These are phyloP conservation scores for Anthophora plumipes DNA, from an alignment of 2,888 invertebrate species.

Conservation along the genomic window DNA sequence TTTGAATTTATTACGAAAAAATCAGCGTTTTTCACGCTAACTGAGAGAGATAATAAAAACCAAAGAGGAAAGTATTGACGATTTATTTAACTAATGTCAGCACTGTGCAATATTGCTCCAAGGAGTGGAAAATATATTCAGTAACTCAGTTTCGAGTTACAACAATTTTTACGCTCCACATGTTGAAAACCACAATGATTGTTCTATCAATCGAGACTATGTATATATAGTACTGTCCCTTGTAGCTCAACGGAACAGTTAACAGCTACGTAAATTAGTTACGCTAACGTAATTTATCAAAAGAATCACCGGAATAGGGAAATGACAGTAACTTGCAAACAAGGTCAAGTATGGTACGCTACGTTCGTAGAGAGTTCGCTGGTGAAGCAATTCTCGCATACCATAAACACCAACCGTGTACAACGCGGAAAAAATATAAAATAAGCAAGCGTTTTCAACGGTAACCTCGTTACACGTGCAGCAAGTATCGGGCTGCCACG, in stretches of 20 bases:
- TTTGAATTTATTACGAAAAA: neutral
- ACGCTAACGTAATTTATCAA: slow-evolving; percentile 3
- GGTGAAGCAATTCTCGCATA: neutral
- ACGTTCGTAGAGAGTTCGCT: neutral
- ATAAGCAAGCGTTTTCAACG: neutral
- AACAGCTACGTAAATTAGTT: slow-evolving; percentile 16
- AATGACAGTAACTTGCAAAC: slow-evolving; percentile 6
- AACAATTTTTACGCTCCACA: neutral
- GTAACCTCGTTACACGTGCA: neutral
- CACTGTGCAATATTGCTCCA: neutral
- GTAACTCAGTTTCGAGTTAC: neutral
- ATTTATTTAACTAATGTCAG: too few relatives aligned
- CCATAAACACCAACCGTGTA: neutral
- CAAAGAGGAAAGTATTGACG: too few relatives aligned
- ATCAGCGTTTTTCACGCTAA: too few relatives aligned
- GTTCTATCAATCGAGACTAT: neutral
- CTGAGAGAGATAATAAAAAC: too few relatives aligned
- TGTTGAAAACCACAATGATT: neutral
- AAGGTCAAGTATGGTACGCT: neutral
- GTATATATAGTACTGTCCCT: too few relatives aligned
- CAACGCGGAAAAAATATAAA: neutral
- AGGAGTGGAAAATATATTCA: neutral
- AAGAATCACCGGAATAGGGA: slow-evolving; percentile 7
- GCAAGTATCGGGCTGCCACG: neutral
- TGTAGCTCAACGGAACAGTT: neutral